These are phyloP conservation scores for Bombus consobrinus DNA, from an alignment of 1,140 invertebrate species.

Conservation along the genomic window DNA sequence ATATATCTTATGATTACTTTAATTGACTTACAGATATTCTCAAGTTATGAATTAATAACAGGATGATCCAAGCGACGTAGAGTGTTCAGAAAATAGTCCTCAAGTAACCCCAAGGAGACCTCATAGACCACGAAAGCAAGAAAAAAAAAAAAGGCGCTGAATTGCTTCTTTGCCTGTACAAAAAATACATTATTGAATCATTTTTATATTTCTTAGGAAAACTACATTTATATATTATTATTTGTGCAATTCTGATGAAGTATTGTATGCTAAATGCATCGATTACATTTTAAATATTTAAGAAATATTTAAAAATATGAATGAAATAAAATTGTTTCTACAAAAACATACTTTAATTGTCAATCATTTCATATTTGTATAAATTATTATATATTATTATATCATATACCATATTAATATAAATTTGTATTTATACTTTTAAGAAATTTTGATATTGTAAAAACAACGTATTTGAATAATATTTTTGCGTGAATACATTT, in stretches of 20 bases:
- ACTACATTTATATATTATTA: background rate
- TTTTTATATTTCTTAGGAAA: background rate
- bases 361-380: too few species aligned
- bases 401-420: background rate
- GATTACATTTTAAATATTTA: background rate
- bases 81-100: conserved; percentile 82
- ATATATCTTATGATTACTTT: background rate
- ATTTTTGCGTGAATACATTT: background rate
- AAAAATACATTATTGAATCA: background rate
- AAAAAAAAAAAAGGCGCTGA: conserved; percentile 80
- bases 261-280: background rate
- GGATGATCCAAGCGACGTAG: conserved; percentile 81
- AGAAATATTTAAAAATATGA: background rate
- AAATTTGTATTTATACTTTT: background rate
- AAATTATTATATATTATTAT: background rate
- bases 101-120: conserved; percentile 81
- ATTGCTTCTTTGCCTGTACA: background rate
- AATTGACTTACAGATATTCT: conserved; percentile 64
- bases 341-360: background rate
- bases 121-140: conserved; percentile 80
- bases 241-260: background rate
- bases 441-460: background rate
- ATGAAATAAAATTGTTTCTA: background rate
- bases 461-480: too few species aligned
- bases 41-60: conserved; percentile 54